A percentile compares a stretch with the other conserved stretches of the same genome.
phyloP scores from a whole-genome alignment of 2,888 invertebrate genomes.

The Ditylenchus weischeri region DNA sequence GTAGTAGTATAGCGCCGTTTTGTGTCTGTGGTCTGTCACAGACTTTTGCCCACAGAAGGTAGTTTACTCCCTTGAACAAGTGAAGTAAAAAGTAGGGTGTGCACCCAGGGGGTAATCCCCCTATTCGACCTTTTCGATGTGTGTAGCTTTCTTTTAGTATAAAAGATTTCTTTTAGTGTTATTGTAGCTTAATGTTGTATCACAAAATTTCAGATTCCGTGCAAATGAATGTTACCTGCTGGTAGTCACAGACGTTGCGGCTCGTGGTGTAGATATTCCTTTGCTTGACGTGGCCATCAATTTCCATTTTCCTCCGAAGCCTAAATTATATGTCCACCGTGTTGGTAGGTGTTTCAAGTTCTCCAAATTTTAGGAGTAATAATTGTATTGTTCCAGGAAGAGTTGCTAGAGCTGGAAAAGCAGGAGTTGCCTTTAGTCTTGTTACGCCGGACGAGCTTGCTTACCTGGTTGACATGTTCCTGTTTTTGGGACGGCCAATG shows the following conservation, averaged over 20 bases:
- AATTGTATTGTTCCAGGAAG: slow-evolving; percentile 64
- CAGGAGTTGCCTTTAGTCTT: slow-evolving; percentile 85
- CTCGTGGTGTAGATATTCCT: slow-evolving; percentile 94
- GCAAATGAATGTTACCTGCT: slow-evolving; percentile 75
- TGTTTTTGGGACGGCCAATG: slow-evolving; percentile 81
- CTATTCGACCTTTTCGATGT: too few species aligned
- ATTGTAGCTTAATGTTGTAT: too few species aligned
- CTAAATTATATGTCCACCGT: slow-evolving; percentile 94
- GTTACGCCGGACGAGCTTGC: slow-evolving; percentile 85
- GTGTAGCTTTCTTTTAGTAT: too few species aligned
- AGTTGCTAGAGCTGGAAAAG: slow-evolving; percentile 88
- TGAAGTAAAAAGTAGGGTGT: too few species aligned
- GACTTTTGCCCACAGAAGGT: too few species aligned
- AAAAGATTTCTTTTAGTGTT: too few species aligned
- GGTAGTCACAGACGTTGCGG: slow-evolving; percentile 94
- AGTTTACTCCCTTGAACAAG: too few species aligned
- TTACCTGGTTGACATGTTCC: slow-evolving; percentile 85
- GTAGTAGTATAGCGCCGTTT: too few species aligned
- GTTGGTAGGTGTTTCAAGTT: slow-evolving; percentile 70
- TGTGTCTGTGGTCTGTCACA: too few species aligned
- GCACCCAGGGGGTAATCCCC: too few species aligned
- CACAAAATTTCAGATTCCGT: slow-evolving; percentile 69
- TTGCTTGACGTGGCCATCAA: slow-evolving; percentile 90
- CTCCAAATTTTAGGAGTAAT: too few species aligned
- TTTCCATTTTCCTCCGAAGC: slow-evolving; percentile 90